Evolutionary conservation across 1,140 invertebrate genomes (phyloP).

Genomic region (Drosophila navojoa): DNA sequence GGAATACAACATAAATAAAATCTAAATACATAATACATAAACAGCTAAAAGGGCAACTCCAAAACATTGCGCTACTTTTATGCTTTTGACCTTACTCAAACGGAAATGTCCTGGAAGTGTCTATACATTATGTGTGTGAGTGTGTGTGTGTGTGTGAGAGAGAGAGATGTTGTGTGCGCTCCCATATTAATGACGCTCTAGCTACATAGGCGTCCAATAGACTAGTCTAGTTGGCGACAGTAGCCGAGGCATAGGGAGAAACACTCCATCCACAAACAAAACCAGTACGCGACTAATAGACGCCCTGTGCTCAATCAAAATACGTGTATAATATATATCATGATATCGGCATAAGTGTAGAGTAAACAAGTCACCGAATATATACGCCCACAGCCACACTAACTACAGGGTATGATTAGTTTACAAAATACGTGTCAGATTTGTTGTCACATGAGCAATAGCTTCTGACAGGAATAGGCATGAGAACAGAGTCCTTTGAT

Average conservation of each 20-base stretch:
- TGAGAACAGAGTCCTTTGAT: slow-evolving; percentile 28
- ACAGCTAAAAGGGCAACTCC: neutral
- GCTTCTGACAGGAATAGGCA: slow-evolving; percentile 5
- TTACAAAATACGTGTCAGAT: neutral
- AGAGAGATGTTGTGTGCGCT: neutral
- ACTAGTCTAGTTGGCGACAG: slow-evolving; percentile 58
- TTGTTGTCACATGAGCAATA: slow-evolving; percentile 29
- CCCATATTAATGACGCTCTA: slow-evolving; percentile 9
- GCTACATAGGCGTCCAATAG: slow-evolving; percentile 50
- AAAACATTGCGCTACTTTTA: slow-evolving; percentile 19
- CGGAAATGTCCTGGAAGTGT: slow-evolving; percentile 2
- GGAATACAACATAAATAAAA: neutral
- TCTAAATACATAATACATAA: slow-evolving; percentile 1
- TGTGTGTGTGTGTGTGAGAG: slow-evolving; percentile 1
- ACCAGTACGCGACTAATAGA: neutral
- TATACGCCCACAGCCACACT: neutral
- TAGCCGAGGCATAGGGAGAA: neutral
- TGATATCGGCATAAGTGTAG: too few relatives aligned
- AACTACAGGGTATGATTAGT: neutral
- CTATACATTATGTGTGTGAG: neutral
- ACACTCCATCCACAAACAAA: neutral
- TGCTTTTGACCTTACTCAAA: slow-evolving; percentile 42
- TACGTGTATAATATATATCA: neutral
- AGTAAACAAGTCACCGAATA: too few relatives aligned
- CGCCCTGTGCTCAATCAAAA: slow-evolving; percentile 1